Evolutionary conservation across 1,140 invertebrate species (phyloP).

Genomic region (Apolygus lucorum): DNA sequence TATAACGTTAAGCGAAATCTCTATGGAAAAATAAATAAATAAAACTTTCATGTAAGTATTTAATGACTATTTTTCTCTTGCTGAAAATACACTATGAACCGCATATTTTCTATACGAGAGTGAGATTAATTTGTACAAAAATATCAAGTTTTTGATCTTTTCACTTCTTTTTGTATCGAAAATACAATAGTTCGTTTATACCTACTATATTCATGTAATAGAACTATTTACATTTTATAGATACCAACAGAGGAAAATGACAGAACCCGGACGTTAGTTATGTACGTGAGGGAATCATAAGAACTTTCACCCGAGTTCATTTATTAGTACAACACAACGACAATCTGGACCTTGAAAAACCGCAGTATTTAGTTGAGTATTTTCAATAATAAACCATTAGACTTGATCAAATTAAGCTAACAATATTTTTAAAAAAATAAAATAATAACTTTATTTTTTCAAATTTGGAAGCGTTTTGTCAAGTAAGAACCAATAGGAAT

Average conservation of each 20-base stretch:
- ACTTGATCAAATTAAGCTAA: too few species aligned
- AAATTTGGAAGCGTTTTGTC: too few species aligned
- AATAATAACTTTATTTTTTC: too few species aligned
- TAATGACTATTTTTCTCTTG: background rate
- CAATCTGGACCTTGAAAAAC: too few species aligned
- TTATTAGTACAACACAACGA: too few species aligned
- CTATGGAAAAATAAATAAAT: conserved; percentile 6
- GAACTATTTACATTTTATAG: background rate
- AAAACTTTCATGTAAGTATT: background rate
- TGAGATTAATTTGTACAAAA: conserved; percentile 4
- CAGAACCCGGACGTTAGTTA: too few species aligned
- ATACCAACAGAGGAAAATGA: background rate
- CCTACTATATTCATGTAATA: background rate
- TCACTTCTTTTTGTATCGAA: background rate
- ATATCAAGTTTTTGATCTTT: conserved; percentile 16
- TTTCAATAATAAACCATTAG: too few species aligned
- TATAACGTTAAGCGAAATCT: background rate
- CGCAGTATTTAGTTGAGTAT: too few species aligned
- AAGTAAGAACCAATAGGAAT: too few species aligned
- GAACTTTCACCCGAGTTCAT: too few species aligned
- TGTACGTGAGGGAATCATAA: too few species aligned
- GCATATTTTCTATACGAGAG: background rate
- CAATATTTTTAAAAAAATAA: too few species aligned
- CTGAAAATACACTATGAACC: background rate
- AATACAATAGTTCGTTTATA: conserved; percentile 2